These are phyloP conservation scores for Xenopus petersii DNA, from an alignment of 2,797 vertebrate species.

Conservation along the genomic window DNA sequence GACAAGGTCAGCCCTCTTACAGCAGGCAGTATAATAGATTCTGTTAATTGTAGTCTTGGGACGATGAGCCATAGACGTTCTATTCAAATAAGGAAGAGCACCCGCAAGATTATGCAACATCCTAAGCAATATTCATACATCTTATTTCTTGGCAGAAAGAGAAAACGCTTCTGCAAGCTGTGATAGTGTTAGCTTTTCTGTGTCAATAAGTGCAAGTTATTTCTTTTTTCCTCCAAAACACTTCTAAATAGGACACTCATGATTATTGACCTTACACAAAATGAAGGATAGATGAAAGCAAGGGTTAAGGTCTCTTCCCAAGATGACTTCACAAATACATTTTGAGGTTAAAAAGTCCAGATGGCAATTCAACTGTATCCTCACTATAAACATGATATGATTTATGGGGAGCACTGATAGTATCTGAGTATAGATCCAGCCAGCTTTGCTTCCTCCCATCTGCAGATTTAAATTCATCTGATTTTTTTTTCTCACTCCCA, in stretches of 20 bases:
- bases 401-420: slow-evolving; percentile 96
- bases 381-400: slow-evolving; percentile 85
- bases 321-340: slow-evolving; percentile 82
- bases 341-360: slow-evolving; percentile 92
- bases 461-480: slow-evolving; percentile 91
- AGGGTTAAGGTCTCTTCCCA: slow-evolving; percentile 73
- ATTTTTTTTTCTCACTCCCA: slow-evolving; percentile 81
- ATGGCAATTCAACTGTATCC: slow-evolving; percentile 90
- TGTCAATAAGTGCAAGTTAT: not conserved
- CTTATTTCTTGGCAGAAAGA: not conserved
- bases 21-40: slow-evolving; percentile 21
- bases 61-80: slow-evolving; percentile 10
- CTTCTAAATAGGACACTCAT: slow-evolving; percentile 30
- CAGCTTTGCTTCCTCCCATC: slow-evolving; percentile 86
- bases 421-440: slow-evolving; percentile 92
- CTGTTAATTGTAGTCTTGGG: slow-evolving; percentile 23
- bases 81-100: not conserved
- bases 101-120: not conserved
- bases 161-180: not conserved
- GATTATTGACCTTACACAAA: slow-evolving; percentile 30
- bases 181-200: not conserved
- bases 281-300: slow-evolving; percentile 67
- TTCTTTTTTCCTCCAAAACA: slow-evolving; percentile 30
- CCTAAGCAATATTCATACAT: not conserved
- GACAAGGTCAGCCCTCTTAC: slow-evolving; percentile 29